Evolutionary conservation across 2,888 invertebrate species (phyloP), one percentile per base, ranked within the genome.

Genomic region (Acrocyrtus sp.): DNA sequence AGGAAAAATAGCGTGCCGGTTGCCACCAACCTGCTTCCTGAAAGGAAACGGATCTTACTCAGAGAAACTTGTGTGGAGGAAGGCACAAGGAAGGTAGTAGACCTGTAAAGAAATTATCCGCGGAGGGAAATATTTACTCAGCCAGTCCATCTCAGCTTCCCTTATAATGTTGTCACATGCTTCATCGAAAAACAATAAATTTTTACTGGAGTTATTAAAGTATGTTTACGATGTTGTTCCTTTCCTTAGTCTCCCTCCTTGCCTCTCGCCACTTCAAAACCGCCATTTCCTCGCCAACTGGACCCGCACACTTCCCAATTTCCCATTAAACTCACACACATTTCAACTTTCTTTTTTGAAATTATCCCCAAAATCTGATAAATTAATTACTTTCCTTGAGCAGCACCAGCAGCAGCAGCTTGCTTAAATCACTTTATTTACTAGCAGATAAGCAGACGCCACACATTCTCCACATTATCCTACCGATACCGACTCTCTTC

Each of bases 1-100:
- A 19, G 58, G 45, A 51, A 72, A 72, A 63, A 72, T 65, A 70
- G 34, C 54, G 43, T 45, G 58, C 65, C 60, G 58, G 58, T 48
- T 65, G 53, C 63, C 65, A 72, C 63, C 51, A 53, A 60, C 45
- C 58, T 53, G 41, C 72, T 65, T 65, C 53, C 72, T 65, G 60
- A 72, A 60, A 65, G 72, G 58, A 65, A 72, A 65, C 70, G 54
- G 48, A 39, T 22, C 12, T 12, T 47, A 62, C 29, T 60, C 47
- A 51, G 39, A 43, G 12, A 29, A 41, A 65, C 21, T 50, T 17
- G n/a, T 27, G 8, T 17, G 12, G 47, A 43, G n/a, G n/a, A n/a
- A n/a, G 63, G 27, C 53, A 53, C 41, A 27, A 53, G 34, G 21
- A 45, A 15, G 45, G 5, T 4, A 19, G n/a, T 19, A 19, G 21